Conservation (phyloP, 2,888 invertebrate genomes). For the Ophonus ardosiacus region DNA sequence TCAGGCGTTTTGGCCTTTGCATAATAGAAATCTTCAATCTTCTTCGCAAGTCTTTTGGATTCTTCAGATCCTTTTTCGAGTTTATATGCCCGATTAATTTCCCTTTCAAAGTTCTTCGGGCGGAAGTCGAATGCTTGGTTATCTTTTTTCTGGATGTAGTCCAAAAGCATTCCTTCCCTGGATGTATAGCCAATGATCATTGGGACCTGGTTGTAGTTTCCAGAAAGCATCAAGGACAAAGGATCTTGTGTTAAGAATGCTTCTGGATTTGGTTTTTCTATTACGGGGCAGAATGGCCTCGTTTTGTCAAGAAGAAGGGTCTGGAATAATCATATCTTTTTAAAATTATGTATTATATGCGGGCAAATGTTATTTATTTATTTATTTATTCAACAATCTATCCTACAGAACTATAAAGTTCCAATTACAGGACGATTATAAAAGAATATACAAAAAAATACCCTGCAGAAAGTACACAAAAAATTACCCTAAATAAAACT, state of each 20-base stretch:
- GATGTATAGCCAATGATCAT: constrained; percentile 72
- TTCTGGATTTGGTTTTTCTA: constrained; percentile 66
- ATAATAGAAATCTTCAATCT: constrained; percentile 75
- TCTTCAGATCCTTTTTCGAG: constrained; percentile 69
- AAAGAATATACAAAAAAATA: too few species aligned
- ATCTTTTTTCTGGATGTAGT: constrained; percentile 40
- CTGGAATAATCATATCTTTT: too few species aligned
- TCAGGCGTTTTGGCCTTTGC: constrained; percentile 73
- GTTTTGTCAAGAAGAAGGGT: neutral
- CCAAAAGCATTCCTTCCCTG: constrained; percentile 70
- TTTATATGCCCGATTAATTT: constrained; percentile 72
- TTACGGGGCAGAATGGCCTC: constrained; percentile 64
- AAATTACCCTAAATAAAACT: too few species aligned
- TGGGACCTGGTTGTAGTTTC: constrained; percentile 72
- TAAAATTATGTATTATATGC: too few species aligned
- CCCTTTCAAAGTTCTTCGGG: constrained; percentile 70
- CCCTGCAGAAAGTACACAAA: too few species aligned
- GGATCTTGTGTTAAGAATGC: constrained; percentile 71
- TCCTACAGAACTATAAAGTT: too few species aligned
- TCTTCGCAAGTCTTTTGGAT: constrained; percentile 72
- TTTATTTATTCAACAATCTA: too few species aligned
- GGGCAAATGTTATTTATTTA: too few species aligned
- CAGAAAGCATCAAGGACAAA: constrained; percentile 69
- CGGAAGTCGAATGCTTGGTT: neutral
- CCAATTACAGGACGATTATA: too few species aligned